Evolutionary conservation across 2,113 vertebrate species (phyloP).

Genomic region (Cichladusa arquata): DNA sequence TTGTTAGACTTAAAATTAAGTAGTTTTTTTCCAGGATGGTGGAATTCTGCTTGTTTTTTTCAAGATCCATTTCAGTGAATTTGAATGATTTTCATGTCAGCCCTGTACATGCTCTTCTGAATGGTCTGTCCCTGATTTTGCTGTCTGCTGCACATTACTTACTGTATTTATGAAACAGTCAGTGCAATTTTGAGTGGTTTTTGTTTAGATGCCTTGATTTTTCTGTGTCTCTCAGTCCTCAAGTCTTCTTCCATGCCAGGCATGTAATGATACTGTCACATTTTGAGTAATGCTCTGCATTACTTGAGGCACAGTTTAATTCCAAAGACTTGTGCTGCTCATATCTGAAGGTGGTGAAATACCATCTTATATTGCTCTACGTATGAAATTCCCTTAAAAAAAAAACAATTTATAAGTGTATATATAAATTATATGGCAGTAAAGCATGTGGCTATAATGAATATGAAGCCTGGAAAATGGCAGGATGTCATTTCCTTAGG

Average conservation of each 20-base stretch:
- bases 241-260: neutral
- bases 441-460: neutral
- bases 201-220: neutral
- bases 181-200: neutral
- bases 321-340: neutral
- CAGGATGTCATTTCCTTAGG: neutral
- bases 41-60: neutral
- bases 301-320: neutral
- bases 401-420: neutral
- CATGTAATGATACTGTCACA: neutral
- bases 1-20: neutral
- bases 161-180: neutral
- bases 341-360: neutral
- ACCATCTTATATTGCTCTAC: neutral
- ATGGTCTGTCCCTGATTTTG: neutral
- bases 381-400: neutral
- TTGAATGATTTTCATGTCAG: neutral
- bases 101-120: rapidly evolving
- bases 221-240: neutral
- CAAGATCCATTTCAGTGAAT: neutral
- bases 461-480: neutral
- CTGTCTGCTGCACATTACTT: neutral
- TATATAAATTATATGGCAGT: neutral
- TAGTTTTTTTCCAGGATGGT: neutral
- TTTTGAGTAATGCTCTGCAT: neutral